Conservation (phyloP, 2,888 invertebrate genomes). For the Drosophila fungiperda region DNA sequence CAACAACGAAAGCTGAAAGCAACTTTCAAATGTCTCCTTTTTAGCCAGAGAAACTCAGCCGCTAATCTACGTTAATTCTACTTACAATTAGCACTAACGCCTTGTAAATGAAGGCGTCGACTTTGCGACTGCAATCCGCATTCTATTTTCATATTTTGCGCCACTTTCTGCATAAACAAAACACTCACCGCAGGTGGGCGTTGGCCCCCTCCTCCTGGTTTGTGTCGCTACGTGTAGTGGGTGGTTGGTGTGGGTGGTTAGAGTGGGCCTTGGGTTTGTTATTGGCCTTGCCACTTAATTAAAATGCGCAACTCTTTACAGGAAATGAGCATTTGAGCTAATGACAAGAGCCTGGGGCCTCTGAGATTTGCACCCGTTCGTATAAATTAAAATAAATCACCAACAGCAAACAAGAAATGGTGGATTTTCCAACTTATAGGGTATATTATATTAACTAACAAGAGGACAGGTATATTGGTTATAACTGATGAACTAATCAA, state of each 20-base stretch:
- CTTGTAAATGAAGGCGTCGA: slow-evolving; percentile 62
- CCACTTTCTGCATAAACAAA: slow-evolving; percentile 68
- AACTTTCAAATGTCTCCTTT: slow-evolving; percentile 47
- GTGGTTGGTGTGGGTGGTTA: background rate
- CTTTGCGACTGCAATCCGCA: slow-evolving; percentile 47
- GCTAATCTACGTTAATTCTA: slow-evolving; percentile 78
- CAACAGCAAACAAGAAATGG: slow-evolving; percentile 29
- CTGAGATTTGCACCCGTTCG: slow-evolving; percentile 47
- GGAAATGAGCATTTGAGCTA: slow-evolving; percentile 78
- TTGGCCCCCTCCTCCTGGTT: slow-evolving; percentile 7
- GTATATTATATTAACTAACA: background rate
- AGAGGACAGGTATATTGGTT: background rate
- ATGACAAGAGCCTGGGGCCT: slow-evolving; percentile 60
- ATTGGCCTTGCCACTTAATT: slow-evolving; percentile 63
- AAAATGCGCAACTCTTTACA: slow-evolving; percentile 77
- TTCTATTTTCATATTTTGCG: slow-evolving; percentile 71
- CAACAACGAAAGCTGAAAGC: slow-evolving; percentile 45
- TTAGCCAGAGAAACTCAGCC: slow-evolving; percentile 45
- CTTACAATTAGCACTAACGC: slow-evolving; percentile 78
- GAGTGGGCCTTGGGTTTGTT: slow-evolving; percentile 7
- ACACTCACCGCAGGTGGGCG: slow-evolving; percentile 62
- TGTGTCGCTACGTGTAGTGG: background rate
- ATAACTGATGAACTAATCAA: background rate
- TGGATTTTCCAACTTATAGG: background rate
- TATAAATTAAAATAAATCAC: slow-evolving; percentile 58